A percentile compares a stretch with the other conserved stretches of the same genome.
Conservation (phyloP, 2,888 invertebrate species). For the Nipponacmea schrenckii region DNA sequence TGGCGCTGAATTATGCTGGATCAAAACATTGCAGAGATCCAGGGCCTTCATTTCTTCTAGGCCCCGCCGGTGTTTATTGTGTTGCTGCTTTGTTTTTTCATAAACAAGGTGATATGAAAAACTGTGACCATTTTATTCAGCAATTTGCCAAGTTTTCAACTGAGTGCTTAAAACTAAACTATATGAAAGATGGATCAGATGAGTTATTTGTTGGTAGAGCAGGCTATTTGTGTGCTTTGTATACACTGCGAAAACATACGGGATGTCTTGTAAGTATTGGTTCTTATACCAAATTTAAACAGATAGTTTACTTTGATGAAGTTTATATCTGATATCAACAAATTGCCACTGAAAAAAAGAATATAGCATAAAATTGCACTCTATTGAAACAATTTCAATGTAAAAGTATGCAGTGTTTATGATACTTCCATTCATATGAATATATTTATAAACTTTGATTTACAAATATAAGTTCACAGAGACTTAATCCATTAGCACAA, state of each 20-base stretch:
- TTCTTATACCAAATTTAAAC: no score
- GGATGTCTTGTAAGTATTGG: slow-evolving; percentile 29
- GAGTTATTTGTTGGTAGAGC: slow-evolving; percentile 88
- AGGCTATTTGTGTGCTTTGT: slow-evolving; percentile 82
- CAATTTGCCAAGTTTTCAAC: slow-evolving; percentile 70
- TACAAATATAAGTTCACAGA: no score
- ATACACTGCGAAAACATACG: slow-evolving; percentile 74
- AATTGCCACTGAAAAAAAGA: no score
- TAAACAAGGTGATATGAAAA: slow-evolving; percentile 66
- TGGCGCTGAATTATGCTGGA: slow-evolving; percentile 72
- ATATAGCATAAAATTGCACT: no score
- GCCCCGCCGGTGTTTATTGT: slow-evolving; percentile 82
- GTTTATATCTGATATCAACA: no score
- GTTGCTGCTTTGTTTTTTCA: slow-evolving; percentile 70
- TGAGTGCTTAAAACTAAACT: slow-evolving; percentile 67
- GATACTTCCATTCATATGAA: no score
- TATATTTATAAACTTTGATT: no score
- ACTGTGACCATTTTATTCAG: slow-evolving; percentile 37
- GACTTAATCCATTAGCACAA: no score
- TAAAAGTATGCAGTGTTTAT: no score
- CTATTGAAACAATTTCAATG: no score
- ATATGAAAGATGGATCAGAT: slow-evolving; percentile 73
- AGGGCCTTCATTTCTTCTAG: slow-evolving; percentile 80
- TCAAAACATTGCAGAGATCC: slow-evolving; percentile 68
- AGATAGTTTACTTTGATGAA: no score